Evolutionary conservation across 2,888 invertebrate genomes (phyloP).

Genomic region (Mythimna impura): DNA sequence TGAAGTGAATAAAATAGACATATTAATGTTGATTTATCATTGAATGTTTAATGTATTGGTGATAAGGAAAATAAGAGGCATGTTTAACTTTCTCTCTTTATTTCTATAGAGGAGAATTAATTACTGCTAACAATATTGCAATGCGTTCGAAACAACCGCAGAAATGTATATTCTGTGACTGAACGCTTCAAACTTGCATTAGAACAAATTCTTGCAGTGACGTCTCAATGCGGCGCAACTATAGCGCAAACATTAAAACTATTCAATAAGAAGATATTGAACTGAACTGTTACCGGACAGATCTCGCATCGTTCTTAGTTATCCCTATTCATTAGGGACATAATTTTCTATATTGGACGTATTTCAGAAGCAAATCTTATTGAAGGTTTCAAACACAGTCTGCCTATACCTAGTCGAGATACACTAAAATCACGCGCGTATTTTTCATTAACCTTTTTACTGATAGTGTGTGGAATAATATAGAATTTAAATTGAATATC

Average conservation of each 20-base stretch:
- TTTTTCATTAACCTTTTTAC: constrained; percentile 3
- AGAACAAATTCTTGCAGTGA: constrained; percentile 8
- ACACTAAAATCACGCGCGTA: constrained; percentile 1
- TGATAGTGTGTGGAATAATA: constrained; percentile 11
- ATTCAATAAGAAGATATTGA: constrained; percentile 10
- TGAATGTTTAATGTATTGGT: neutral
- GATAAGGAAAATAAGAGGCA: constrained; percentile 38
- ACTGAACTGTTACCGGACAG: constrained; percentile 13
- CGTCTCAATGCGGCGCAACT: neutral
- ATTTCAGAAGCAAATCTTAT: constrained; percentile 22
- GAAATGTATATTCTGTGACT: constrained; percentile 15
- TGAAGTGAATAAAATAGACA: constrained; percentile 15
- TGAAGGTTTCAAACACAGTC: constrained; percentile 18
- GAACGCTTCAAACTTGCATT: constrained; percentile 14
- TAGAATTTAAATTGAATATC: constrained; percentile 24
- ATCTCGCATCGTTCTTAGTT: constrained; percentile 1
- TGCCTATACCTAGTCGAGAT: constrained; percentile 13
- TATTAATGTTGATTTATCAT: neutral
- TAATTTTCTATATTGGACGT: constrained; percentile 38
- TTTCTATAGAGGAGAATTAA: constrained; percentile 49
- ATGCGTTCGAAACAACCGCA: constrained; percentile 42
- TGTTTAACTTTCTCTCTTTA: constrained; percentile 55
- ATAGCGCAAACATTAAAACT: constrained; percentile 2
- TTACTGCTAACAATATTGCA: constrained; percentile 52
- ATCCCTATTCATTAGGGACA: constrained; percentile 3